Evolutionary conservation across 2,113 vertebrate species (phyloP).

Genomic region (Craseonycteris thonglongyai): DNA sequence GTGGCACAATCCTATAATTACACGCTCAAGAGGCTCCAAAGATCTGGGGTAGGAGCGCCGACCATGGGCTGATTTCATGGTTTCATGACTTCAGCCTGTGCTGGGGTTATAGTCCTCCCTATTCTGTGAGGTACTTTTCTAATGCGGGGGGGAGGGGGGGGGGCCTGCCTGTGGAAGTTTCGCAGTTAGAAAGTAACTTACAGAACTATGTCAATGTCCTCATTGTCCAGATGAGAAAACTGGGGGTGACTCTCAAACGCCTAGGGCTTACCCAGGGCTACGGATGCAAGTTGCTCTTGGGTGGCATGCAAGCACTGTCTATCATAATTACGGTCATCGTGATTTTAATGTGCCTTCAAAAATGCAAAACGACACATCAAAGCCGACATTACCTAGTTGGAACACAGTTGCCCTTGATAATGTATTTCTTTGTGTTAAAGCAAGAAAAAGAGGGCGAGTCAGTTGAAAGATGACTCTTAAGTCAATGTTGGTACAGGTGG

Average conservation of each 20-base stretch:
- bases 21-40: not conserved
- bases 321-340: not conserved
- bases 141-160: not conserved
- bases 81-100: not conserved
- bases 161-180: not conserved
- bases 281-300: not conserved
- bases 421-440: not conserved
- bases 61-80: not conserved
- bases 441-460: not conserved
- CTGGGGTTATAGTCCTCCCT: not conserved
- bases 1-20: not conserved
- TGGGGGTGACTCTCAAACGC: not conserved
- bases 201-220: not conserved
- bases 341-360: not conserved
- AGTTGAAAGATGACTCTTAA: not conserved
- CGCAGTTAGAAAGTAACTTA: not conserved
- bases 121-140: not conserved
- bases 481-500: not conserved
- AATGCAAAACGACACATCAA: not conserved
- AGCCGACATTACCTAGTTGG: not conserved
- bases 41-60: not conserved
- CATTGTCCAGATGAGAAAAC: not conserved
- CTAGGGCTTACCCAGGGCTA: not conserved
- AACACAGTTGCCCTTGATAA: not conserved
- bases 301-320: not conserved